These are phyloP conservation scores for Nezara viridula DNA, from an alignment of 2,888 invertebrate species.

Conservation along the genomic window DNA sequence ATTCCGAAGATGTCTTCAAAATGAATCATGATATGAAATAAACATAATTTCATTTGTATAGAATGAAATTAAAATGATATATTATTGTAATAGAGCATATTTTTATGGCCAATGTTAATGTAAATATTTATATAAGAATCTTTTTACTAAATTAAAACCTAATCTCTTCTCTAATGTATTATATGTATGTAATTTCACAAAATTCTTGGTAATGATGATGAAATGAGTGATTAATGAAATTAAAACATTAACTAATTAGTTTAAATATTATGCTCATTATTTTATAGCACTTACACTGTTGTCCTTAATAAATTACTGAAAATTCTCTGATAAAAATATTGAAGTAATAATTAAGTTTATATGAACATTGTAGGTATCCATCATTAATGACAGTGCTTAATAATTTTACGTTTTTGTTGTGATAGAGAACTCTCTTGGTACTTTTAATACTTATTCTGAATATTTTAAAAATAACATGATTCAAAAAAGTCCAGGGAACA, in stretches of 20 bases:
- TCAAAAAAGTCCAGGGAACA: not conserved
- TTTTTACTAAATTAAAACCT: constrained; percentile 18
- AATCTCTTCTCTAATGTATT: constrained; percentile 24
- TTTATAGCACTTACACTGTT: constrained; percentile 12
- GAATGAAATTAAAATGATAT: constrained; percentile 36
- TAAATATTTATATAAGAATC: not conserved
- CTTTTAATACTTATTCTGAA: not conserved
- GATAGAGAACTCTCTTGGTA: constrained; percentile 30
- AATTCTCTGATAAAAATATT: not conserved
- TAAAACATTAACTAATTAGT: constrained; percentile 32
- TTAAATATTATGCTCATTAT: constrained; percentile 23
- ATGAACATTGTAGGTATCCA: not conserved
- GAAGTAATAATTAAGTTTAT: not conserved
- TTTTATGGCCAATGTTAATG: constrained; percentile 28
- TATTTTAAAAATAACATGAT: not conserved
- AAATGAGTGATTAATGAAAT: constrained; percentile 17
- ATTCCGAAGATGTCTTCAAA: not conserved
- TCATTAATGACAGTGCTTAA: not conserved
- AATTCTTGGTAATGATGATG: not conserved
- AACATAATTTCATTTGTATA: constrained; percentile 33
- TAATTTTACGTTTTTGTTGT: constrained; percentile 15
- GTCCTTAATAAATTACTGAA: not conserved
- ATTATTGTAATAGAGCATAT: constrained; percentile 43
- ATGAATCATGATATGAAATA: not conserved
- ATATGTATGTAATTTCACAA: constrained; percentile 6